Conservation (phyloP, 2,888 invertebrate genomes). For the Dasypogon diadema region DNA sequence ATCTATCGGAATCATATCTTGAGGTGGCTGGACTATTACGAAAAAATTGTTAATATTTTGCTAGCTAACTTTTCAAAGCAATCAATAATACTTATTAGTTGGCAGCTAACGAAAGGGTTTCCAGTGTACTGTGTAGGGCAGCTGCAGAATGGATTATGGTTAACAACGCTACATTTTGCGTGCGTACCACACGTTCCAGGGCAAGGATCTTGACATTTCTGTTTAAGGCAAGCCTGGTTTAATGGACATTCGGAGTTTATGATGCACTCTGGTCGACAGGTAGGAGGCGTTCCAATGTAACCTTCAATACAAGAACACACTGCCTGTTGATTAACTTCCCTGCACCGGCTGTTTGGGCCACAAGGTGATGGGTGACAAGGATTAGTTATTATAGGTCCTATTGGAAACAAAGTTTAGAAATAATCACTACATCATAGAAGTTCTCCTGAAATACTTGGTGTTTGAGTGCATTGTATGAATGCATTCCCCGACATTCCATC, state of each 20-base stretch:
- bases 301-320: conserved; percentile 77
- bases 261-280: conserved; percentile 80
- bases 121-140: conserved; percentile 78
- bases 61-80: conserved; percentile 65
- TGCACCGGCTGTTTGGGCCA: conserved; percentile 83
- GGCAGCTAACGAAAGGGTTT: conserved; percentile 72
- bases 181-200: conserved; percentile 75
- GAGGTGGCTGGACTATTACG: no score
- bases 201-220: conserved; percentile 79
- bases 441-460: conserved; percentile 60
- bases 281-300: conserved; percentile 78
- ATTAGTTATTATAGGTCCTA: conserved; percentile 12
- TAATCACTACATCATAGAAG: no score
- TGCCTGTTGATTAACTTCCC: conserved; percentile 77
- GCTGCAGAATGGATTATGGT: conserved; percentile 81
- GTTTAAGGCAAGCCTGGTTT: conserved; percentile 77
- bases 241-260: conserved; percentile 77
- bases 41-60: conserved; percentile 25
- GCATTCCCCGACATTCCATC: conserved; percentile 77
- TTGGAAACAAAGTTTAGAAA: not conserved
- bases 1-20: conserved; percentile 61
- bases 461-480: conserved; percentile 75
- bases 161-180: conserved; percentile 74
- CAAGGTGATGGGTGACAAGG: conserved; percentile 77
- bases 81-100: conserved; percentile 23